These are phyloP conservation scores for Epinotia bilunana DNA, from an alignment of 2,888 invertebrate species.

Conservation along the genomic window DNA sequence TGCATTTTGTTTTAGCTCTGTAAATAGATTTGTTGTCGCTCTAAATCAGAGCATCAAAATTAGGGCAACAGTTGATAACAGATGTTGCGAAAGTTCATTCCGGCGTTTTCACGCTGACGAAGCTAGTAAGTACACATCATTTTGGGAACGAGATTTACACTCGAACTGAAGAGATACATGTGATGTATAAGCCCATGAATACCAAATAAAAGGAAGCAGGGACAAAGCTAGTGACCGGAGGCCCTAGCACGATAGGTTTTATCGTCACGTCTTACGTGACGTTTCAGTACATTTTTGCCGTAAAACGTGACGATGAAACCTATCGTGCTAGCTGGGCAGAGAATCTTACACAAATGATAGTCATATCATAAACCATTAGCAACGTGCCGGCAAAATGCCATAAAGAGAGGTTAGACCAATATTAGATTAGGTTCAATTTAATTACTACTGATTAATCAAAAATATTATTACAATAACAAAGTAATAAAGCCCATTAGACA, in stretches of 20 bases:
- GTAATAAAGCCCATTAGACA: constrained; percentile 1
- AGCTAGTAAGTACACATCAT: not conserved
- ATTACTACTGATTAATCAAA: constrained; percentile 13
- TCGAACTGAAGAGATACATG: no score
- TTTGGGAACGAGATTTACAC: not conserved
- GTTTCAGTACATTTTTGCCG: no score
- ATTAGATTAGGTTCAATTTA: not conserved
- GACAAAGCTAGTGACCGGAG: not conserved
- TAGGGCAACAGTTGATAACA: constrained; percentile 59
- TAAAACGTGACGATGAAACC: no score
- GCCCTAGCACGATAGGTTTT: no score
- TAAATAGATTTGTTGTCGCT: constrained; percentile 60
- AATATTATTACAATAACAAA: constrained; percentile 20
- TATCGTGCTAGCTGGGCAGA: no score
- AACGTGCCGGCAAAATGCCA: not conserved
- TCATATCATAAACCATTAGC: not conserved
- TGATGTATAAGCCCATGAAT: no score
- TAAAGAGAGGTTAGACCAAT: not conserved
- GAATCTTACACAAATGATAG: not conserved
- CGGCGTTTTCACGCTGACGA: constrained; percentile 33
- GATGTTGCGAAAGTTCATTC: constrained; percentile 52
- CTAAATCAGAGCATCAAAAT: constrained; percentile 60
- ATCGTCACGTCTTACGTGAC: no score
- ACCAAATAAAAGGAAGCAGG: not conserved
- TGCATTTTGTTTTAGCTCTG: constrained; percentile 60